Base-by-base conservation (phyloP, 1,140 invertebrate species). In the Colletes gigas region DNA sequence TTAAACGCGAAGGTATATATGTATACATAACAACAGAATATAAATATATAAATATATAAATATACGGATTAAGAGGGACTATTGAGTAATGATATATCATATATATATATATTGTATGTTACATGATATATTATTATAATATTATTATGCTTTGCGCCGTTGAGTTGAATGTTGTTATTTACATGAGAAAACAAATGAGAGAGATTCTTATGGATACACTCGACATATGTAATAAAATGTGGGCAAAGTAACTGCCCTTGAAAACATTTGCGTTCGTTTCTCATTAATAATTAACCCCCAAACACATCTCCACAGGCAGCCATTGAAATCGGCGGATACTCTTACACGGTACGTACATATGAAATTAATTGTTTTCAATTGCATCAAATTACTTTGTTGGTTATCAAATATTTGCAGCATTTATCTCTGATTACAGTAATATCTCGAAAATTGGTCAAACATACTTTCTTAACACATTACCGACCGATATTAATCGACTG, bases 161-260 rank as follows among this genome's bases (percentile, higher is more conserved):
- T 93, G 81, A 91, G 89, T 93, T 93, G 87, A 90, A 91, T 93
- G 92, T 92, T 93, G 90, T 92, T 92, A 90, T 91, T 83, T 90
- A 89, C 82, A 79, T 82, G 76, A 85, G 66, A 81, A 83, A 86
- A 71, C 68, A 79, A 81, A 84, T 69, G 80, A 84, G 86, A 91
- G 83, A 90, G 84, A 88, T 88, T 91, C 89, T 89, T 90, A 89
- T 91, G 89, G 90, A 88, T 90, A 89, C 84, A 89, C 89, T 90
- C 88, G 88, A 89, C 71, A 88, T 90, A 88, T 92, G 90, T 92
- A 92, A 93, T 92, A 93, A 93, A 91, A 91, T 76, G 59, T 72
- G 73, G 73, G 78, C 76, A 63, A 83, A 81, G 75, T 81, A 88
- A 87, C 39, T 82, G 74, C 71, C 74, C 59, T 63, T 78, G n/a